phyloP scores from a whole-genome alignment of 2,113 vertebrate genomes.

The Hystrix cristata region DNA sequence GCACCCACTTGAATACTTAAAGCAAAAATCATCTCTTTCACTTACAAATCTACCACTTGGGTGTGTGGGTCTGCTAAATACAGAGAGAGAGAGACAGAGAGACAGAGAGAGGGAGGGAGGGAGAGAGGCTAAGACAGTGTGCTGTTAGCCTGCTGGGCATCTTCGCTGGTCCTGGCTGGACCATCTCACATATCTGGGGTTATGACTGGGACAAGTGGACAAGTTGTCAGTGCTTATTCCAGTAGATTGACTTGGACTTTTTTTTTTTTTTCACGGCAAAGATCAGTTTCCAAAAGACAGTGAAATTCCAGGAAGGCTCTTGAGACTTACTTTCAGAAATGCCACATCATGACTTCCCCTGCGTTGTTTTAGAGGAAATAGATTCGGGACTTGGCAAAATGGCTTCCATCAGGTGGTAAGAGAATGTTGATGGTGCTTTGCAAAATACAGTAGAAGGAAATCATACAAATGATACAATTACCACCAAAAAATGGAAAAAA shows the following conservation, averaged over 20 bases:
- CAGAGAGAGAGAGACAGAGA: neutral
- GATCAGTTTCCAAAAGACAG: neutral
- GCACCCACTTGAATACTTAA: neutral
- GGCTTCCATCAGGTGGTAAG: neutral
- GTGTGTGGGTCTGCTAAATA: neutral
- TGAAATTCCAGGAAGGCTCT: neutral
- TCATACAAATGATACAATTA: too few species aligned
- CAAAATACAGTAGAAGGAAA: neutral
- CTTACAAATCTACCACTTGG: neutral
- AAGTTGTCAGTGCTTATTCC: neutral
- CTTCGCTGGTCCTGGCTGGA: neutral
- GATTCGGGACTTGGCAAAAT: neutral
- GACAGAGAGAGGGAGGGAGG: too few species aligned
- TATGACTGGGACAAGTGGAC: neutral
- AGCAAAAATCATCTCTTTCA: neutral
- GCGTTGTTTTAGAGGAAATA: neutral
- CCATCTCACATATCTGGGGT: neutral
- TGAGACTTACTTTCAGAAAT: neutral
- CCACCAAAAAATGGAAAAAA: neutral
- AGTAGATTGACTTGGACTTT: neutral
- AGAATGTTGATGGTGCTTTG: neutral
- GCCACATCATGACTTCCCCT: neutral
- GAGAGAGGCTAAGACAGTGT: neutral
- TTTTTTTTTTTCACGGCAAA: neutral
- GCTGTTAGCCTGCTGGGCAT: neutral